phyloP scores from a whole-genome alignment of 64 coral and sea anemone species.

The Actinia tenebrosa region DNA sequence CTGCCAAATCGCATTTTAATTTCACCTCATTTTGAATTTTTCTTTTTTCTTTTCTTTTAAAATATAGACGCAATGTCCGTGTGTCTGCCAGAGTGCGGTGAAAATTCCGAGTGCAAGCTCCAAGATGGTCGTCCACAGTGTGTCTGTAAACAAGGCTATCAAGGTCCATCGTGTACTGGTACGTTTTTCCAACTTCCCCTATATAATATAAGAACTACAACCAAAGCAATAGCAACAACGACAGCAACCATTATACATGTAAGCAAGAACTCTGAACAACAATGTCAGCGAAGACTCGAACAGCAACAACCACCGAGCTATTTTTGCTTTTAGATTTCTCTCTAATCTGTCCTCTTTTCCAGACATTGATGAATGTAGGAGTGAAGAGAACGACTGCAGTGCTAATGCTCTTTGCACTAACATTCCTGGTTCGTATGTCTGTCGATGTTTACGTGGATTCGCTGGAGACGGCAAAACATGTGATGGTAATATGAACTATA shows the following conservation, averaged over 20 bases:
- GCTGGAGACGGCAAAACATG: not conserved
- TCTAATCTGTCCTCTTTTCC: not conserved
- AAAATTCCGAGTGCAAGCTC: constrained; percentile 27
- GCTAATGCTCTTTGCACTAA: not conserved
- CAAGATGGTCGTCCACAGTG: constrained; percentile 36
- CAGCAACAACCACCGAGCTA: no score
- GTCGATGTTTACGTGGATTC: constrained; percentile 1
- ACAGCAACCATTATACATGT: no score
- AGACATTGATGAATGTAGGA: not conserved
- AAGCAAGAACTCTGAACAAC: no score
- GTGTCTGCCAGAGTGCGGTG: constrained; percentile 31
- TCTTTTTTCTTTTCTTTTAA: not conserved
- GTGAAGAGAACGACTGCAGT: not conserved
- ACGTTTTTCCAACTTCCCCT: not conserved
- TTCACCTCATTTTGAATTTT: no score
- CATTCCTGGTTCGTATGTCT: constrained; percentile 4
- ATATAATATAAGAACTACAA: no score
- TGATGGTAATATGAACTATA: not conserved
- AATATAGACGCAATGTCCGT: not conserved
- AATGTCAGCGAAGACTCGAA: no score
- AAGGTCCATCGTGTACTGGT: constrained; percentile 36
- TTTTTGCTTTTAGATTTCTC: no score
- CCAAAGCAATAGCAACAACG: no score
- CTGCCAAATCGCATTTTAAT: no score
- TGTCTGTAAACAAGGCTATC: constrained; percentile 40